Percentiles rank a stretch among this genome's conserved stretches.
These are phyloP conservation scores for Prochilodus magdalenae DNA, from an alignment of 2,113 vertebrate genomes.

Conservation along the genomic window DNA sequence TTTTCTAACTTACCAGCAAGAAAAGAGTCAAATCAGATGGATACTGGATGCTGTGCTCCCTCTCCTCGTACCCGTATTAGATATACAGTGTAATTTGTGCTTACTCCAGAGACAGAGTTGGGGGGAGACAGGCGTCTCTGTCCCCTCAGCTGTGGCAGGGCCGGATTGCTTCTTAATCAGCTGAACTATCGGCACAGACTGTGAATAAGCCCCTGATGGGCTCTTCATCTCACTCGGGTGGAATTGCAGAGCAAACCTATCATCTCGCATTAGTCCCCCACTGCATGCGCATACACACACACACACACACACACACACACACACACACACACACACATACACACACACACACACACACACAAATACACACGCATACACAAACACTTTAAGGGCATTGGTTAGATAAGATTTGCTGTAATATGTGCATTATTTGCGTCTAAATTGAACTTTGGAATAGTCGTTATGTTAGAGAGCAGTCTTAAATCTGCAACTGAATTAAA, in stretches of 20 bases:
- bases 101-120: slow-evolving; percentile 9
- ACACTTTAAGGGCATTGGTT: not conserved
- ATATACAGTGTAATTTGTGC: slow-evolving; percentile 42
- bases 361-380: slow-evolving; percentile 14
- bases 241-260: slow-evolving; percentile 49
- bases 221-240: slow-evolving; percentile 41
- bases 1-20: not conserved
- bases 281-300: not conserved
- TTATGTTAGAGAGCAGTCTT: not conserved
- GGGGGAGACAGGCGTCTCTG: slow-evolving; percentile 8
- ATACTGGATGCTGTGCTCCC: slow-evolving; percentile 1
- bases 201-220: slow-evolving; percentile 48
- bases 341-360: slow-evolving; percentile 4
- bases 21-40: slow-evolving; percentile 15
- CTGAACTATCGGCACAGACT: slow-evolving; percentile 52
- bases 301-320: not conserved
- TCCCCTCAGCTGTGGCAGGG: slow-evolving; percentile 44
- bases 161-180: slow-evolving; percentile 59
- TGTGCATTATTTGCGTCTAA: slow-evolving; percentile 12
- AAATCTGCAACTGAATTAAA: not conserved
- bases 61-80: not conserved
- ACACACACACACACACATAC: slow-evolving; percentile 12
- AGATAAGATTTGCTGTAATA: not conserved
- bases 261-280: slow-evolving; percentile 41
- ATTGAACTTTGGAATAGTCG: not conserved